These are phyloP conservation scores for Myotis findleyi DNA, from an alignment of 2,797 vertebrate species.

Conservation along the genomic window DNA sequence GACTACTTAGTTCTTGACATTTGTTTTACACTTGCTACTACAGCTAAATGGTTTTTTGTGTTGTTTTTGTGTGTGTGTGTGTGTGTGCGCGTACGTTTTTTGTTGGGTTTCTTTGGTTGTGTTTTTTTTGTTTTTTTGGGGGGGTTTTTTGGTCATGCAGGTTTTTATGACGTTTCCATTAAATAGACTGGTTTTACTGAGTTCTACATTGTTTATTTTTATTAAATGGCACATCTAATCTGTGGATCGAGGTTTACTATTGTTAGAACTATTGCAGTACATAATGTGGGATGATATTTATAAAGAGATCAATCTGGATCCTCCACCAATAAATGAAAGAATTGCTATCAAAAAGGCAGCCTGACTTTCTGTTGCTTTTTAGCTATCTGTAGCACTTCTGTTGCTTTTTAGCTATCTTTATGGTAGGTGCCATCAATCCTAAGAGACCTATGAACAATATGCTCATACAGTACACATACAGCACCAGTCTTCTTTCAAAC, in stretches of 20 bases:
- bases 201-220: slow-evolving; percentile 66
- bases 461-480: not conserved
- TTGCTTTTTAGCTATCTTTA: not conserved
- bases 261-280: slow-evolving; percentile 45
- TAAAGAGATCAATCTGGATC: slow-evolving; percentile 28
- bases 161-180: slow-evolving; percentile 45
- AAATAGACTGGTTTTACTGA: slow-evolving; percentile 30
- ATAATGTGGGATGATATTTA: slow-evolving; percentile 45
- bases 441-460: slow-evolving; percentile 29
- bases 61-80: too few relatives aligned
- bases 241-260: slow-evolving; percentile 55
- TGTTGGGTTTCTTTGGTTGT: too few relatives aligned
- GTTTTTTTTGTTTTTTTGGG: too few relatives aligned
- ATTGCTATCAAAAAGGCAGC: slow-evolving; percentile 48
- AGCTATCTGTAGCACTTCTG: not conserved
- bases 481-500: not conserved
- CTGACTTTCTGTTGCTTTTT: not conserved
- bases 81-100: too few relatives aligned
- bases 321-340: slow-evolving; percentile 59
- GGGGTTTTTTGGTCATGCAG: not conserved
- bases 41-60: not conserved
- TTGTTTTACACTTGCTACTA: slow-evolving; percentile 50
- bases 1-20: not conserved
- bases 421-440: not conserved
- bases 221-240: slow-evolving; percentile 43